A percentile compares a stretch with the other conserved stretches of the same genome.
These are phyloP conservation scores for Drosophila prolongata DNA, from an alignment of 2,888 invertebrate species.

Conservation along the genomic window DNA sequence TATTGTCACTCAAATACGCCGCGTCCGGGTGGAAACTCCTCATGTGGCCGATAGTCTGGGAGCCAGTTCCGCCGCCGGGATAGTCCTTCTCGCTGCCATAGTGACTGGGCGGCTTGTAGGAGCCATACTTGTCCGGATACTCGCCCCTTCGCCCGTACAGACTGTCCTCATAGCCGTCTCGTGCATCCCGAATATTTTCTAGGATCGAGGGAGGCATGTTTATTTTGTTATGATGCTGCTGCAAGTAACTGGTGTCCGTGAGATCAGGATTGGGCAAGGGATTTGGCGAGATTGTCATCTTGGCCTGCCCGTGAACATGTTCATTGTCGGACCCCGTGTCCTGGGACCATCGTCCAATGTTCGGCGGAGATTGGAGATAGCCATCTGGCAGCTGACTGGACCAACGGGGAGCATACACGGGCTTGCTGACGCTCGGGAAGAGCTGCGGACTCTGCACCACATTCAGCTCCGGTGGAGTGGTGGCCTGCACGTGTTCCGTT, in stretches of 20 bases:
- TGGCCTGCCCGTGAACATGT: constrained; percentile 84
- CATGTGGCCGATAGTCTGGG: constrained; percentile 84
- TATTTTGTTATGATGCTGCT: constrained; percentile 85
- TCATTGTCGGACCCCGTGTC: constrained; percentile 92
- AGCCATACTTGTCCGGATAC: constrained; percentile 83
- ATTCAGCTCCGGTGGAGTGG: constrained; percentile 87
- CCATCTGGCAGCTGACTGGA: constrained; percentile 88
- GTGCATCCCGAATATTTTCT: constrained; percentile 87
- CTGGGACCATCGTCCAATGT: constrained; percentile 90
- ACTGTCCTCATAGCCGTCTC: constrained; percentile 82
- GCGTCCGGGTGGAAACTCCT: constrained; percentile 83
- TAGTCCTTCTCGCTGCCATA: constrained; percentile 84
- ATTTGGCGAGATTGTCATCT: constrained; percentile 88
- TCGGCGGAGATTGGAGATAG: constrained; percentile 86
- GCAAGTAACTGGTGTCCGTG: constrained; percentile 87
- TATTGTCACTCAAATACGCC: constrained; percentile 82
- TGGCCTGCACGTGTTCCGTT: constrained; percentile 86
- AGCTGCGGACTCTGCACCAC: constrained; percentile 89
- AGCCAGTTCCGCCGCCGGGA: constrained; percentile 73
- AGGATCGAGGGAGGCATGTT: constrained; percentile 86
- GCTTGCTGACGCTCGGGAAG: constrained; percentile 88
- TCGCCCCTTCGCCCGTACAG: constrained; percentile 81
- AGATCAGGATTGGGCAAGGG: constrained; percentile 92
- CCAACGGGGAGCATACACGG: constrained; percentile 88
- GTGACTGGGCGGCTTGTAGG: constrained; percentile 82